Percentiles rank a stretch among this genome's conserved stretches.
phyloP scores from a whole-genome alignment of 2,113 vertebrate species.

The Xiphorhynchus elegans region DNA sequence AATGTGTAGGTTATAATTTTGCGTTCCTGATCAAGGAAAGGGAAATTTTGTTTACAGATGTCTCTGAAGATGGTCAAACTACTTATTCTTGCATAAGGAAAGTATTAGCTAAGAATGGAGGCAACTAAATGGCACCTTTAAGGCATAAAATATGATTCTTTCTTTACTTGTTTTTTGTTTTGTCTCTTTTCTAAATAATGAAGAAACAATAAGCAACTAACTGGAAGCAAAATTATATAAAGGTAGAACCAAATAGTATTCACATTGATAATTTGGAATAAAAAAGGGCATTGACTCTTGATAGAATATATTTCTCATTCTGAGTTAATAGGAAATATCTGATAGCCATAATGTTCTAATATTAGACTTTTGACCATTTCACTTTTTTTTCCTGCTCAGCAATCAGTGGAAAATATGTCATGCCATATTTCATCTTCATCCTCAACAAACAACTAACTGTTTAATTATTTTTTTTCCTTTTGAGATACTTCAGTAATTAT shows the following conservation, averaged over 20 bases:
- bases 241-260: not conserved
- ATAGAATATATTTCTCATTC: not conserved
- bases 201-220: not conserved
- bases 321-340: not conserved
- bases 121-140: not conserved
- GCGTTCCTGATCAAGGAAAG: not conserved
- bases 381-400: not conserved
- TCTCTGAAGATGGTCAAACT: not conserved
- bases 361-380: not conserved
- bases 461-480: not conserved
- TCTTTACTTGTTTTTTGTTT: not conserved
- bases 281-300: not conserved
- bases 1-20: not conserved
- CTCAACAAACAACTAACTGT: not conserved
- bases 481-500: not conserved
- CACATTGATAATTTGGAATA: not conserved
- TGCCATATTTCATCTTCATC: not conserved
- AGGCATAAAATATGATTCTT: not conserved
- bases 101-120: not conserved
- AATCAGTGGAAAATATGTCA: not conserved
- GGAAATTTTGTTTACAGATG: not conserved
- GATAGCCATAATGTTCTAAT: not conserved
- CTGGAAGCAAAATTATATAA: not conserved
- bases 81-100: not conserved
- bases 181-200: not conserved